Base-by-base conservation (phyloP, 2,888 invertebrate genomes). In the Brachyptera risi region DNA sequence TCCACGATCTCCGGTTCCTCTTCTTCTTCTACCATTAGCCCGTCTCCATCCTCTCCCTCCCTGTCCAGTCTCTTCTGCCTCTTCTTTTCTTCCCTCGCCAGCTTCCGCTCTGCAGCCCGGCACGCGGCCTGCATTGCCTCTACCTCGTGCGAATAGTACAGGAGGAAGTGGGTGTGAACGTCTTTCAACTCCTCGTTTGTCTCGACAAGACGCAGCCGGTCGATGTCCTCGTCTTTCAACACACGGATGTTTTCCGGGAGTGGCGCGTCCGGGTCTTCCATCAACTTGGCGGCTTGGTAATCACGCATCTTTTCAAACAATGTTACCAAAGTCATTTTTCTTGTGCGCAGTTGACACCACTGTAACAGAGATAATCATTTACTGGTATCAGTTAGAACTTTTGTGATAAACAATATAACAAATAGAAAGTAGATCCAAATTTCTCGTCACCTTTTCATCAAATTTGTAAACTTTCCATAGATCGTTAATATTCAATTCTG, bases 391-490 rank as follows among this genome's bases (percentile, higher is more conserved):
- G 5, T 47, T 19, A 3, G 19, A 19, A 19, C 68, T 76, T n/a
- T n/a, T n/a, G n/a, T n/a, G n/a, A n/a, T n/a, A n/a, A n/a, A n/a
- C n/a, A n/a, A n/a, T n/a, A n/a, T n/a, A n/a, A n/a, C n/a, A n/a
- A n/a, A n/a, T n/a, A n/a, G n/a, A n/a, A n/a, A n/a, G n/a, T n/a
- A n/a, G n/a, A n/a, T n/a, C n/a, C n/a, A n/a, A n/a, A n/a, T n/a
- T n/a, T n/a, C n/a, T n/a, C n/a, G n/a, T 67, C 72, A 87, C 88
- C 81, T 93, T 93, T 58, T 92, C 94, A 74, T 98, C 97, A 74
- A 83, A 94, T 71, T 91, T 90, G 77, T 95, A 98, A n/a, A 99
- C 90, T 73, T 91, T 93, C 99, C 99, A 99, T 27, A 99, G 78
- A 72, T 99, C 98, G 69, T 93, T 93, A 58, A 96, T 93, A 68